phyloP scores from a whole-genome alignment of 2,113 vertebrate species.

The Petrocephalus microphthalmus region DNA sequence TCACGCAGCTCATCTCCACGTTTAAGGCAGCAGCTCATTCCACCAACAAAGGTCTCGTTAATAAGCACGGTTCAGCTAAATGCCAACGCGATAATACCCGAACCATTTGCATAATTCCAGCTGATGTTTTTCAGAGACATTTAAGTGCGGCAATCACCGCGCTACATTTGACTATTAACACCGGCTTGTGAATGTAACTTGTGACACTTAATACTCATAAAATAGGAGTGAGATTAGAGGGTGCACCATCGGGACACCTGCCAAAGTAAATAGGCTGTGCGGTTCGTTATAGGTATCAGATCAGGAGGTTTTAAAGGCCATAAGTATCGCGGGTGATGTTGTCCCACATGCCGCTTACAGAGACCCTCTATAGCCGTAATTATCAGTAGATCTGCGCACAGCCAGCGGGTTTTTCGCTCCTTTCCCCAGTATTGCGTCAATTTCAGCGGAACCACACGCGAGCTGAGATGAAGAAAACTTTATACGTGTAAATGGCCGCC shows the following conservation, averaged over 20 bases:
- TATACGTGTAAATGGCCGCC: not conserved
- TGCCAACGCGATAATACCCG: conserved; percentile 52
- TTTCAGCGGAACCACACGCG: not conserved
- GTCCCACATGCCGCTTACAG: not conserved
- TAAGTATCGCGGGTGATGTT: not conserved
- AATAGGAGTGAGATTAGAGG: conserved; percentile 26
- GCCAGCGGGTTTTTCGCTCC: not conserved
- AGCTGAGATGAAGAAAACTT: not conserved
- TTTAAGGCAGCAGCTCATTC: conserved; percentile 29
- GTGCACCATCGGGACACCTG: conserved; percentile 17
- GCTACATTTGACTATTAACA: conserved; percentile 51
- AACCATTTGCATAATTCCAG: conserved; percentile 53
- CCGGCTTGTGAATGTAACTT: conserved; percentile 17
- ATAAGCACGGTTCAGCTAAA: conserved; percentile 48
- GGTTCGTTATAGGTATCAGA: not conserved
- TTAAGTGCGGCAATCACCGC: conserved; percentile 32
- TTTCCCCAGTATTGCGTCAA: not conserved
- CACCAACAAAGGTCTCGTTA: conserved; percentile 43
- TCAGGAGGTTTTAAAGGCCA: not conserved
- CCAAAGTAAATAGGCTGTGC: conserved; percentile 4
- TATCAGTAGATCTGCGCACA: not conserved
- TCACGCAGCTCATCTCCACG: conserved; percentile 42
- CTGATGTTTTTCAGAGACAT: conserved; percentile 44
- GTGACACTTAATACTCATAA: conserved; percentile 18
- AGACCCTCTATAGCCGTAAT: not conserved